A percentile compares a stretch with the other conserved stretches of the same genome.
These are phyloP conservation scores for Iguana delicatissima DNA, from an alignment of 2,797 vertebrate species.

Conservation along the genomic window DNA sequence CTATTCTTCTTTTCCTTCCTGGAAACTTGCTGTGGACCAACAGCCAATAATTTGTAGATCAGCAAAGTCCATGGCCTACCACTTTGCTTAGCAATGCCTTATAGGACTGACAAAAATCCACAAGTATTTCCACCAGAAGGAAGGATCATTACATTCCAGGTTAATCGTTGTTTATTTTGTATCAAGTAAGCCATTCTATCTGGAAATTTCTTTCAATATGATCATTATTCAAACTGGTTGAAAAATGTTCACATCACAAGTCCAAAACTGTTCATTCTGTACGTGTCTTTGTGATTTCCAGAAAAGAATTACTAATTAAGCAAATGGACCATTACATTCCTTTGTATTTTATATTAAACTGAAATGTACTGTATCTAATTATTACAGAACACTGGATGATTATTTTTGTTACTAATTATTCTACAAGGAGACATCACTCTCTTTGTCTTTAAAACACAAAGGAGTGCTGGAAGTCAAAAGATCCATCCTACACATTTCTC, in stretches of 20 bases:
- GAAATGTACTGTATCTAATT: slow-evolving; percentile 2
- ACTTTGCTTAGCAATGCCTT: background rate
- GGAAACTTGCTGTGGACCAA: too few species aligned
- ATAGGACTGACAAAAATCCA: background rate
- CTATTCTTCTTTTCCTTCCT: too few species aligned
- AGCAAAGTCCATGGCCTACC: too few species aligned
- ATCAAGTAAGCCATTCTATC: background rate
- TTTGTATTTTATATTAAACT: background rate
- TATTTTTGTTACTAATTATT: slow-evolving; percentile 17
- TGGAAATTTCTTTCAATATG: background rate
- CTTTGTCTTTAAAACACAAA: background rate
- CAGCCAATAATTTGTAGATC: too few species aligned
- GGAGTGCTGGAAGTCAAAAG: background rate
- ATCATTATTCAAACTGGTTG: background rate
- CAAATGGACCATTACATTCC: background rate
- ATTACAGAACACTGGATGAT: background rate
- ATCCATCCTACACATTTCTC: slow-evolving; percentile 1
- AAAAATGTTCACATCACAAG: background rate
- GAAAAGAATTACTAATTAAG: slow-evolving; percentile 5
- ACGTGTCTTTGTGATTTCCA: background rate
- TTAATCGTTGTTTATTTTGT: background rate
- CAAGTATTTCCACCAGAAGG: background rate
- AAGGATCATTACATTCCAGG: background rate
- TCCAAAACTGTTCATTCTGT: slow-evolving; percentile 1
- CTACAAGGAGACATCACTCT: background rate